Evolutionary conservation across 2,888 invertebrate species (phyloP), one percentile per base, ranked within the genome.

Genomic region (Temnothorax ravouxi): DNA sequence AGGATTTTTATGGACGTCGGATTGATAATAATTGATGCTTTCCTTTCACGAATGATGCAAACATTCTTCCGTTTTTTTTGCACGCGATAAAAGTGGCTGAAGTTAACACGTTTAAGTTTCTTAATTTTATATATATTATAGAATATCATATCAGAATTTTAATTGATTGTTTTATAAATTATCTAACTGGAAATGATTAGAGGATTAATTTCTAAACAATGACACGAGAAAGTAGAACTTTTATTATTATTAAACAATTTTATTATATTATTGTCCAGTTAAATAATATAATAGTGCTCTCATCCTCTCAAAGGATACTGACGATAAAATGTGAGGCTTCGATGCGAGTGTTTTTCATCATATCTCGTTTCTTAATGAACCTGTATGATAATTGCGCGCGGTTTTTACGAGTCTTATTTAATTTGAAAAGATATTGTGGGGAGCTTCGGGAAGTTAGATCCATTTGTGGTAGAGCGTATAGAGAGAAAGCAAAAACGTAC

Each of bases 401-500:
- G 6, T 79, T 56, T 67, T 59, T 13, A 56, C 44, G 38, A 59
- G n/a, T 25, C 25, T 59, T 25, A 13, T 67, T 76, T 66, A 13
- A 41, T 34, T 74, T n/a, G 21, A 47, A 25, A 25, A 74, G 54
- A 77, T n/a, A 76, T 76, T 50, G 9, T 13, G 25, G 62, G 41
- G 38, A 67, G 38, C n/a, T 25, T 38, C 52, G 69, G 69, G 25
- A 52, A 77, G 41, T 41, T 54, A 25, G 25, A 18, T 18, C 34
- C 11, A 18, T 34, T 69, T 47, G 62, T 34, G 61, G 47, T 54
- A 25, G 41, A 41, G 77, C 21, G 38, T 5, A 41, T 21, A 74
- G 18, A 76, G 50, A 44, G 69, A 44, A 56, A 56, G 38, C 44
- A 47, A 86, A 88, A 80, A 61, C 81, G 66, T 80, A 50, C 72